Evolutionary conservation across 1,140 invertebrate genomes (phyloP), one percentile per base, ranked within the genome.

Genomic region (Platyscapa corneri): DNA sequence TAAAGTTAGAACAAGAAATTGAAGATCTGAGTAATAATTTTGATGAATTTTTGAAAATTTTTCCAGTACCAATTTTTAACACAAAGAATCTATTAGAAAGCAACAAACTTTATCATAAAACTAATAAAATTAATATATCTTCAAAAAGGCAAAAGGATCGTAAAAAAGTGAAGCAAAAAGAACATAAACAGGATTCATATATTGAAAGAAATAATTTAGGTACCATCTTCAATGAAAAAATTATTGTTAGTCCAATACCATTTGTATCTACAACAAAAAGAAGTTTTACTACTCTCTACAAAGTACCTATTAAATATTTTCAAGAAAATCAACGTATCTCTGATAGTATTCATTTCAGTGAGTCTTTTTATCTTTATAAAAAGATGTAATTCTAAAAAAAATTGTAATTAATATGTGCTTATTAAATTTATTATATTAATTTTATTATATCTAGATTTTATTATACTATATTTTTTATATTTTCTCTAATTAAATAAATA

Each of bases 171-270:
- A 87, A 37, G 76, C 87, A 27, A 84, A 87, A 37, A 77, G 77
- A 8, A 82, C 32, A 46, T 12, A 49, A 78, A n/a, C n/a, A 27
- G 30, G 30, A 70, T 1, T 53, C 86, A 16, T 88, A 90, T 49
- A 67, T 89, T 72, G 78, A 86, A 64, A 90, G 90, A 84, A 90
- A 90, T 83, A 91, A 90, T 82, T 88, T 91, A 46, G 92, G 92
- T 20, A 93, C 90, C 39, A 86, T 93, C 82, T 93, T 93, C 83
- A 92, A 91, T 39, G 90, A 93, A 87, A 93, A 89, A 86, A 90
- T 93, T 70, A 90, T 93, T 10, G 92, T 93, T 20, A 93, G 91
- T 84, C 91, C 93, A 72, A 91, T 93, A 76, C 92, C 92, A 76
- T 93, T 91, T 87, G 87, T 89, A n/a, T 88, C 91, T 60, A 91